Conservation (phyloP, 1,140 invertebrate genomes). For the Pseudachorutes palmiensis region DNA sequence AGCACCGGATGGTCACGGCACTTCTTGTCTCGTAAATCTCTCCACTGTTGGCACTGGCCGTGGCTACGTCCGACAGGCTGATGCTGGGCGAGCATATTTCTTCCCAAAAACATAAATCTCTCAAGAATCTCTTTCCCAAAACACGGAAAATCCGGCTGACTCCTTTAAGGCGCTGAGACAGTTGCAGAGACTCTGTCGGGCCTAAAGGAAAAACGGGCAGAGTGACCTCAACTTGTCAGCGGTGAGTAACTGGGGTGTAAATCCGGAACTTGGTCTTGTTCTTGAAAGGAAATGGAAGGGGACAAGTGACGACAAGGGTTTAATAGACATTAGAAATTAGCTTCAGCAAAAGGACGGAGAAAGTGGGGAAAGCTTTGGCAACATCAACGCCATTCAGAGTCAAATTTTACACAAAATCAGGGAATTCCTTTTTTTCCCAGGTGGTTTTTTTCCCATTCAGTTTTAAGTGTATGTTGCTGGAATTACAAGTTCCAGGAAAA, state of each 20-base stretch:
- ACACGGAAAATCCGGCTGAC: neutral
- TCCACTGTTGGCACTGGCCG: slow-evolving; percentile 9
- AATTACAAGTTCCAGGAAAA: neutral
- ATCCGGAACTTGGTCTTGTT: neutral
- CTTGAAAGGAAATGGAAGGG: neutral
- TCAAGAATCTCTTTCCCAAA: neutral
- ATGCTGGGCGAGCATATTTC: slow-evolving; percentile 7
- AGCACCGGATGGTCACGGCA: slow-evolving; percentile 31
- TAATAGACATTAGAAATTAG: neutral
- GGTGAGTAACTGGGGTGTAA: slow-evolving; percentile 7
- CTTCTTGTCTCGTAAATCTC: slow-evolving; percentile 29
- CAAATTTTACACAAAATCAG: neutral
- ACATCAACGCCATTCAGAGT: neutral
- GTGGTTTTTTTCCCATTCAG: neutral
- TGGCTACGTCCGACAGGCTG: neutral
- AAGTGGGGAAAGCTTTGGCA: neutral
- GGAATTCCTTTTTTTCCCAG: neutral
- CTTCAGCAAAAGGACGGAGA: neutral
- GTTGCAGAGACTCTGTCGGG: neutral
- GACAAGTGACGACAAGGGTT: neutral
- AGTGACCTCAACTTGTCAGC: slow-evolving; percentile 15
- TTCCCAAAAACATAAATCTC: slow-evolving; percentile 19
- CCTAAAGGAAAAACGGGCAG: neutral
- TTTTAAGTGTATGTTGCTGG: neutral
- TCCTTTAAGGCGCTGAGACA: slow-evolving; percentile 5